Evolutionary conservation across 2,797 vertebrate genomes (phyloP).

Genomic region (Leptatherina wallacei): DNA sequence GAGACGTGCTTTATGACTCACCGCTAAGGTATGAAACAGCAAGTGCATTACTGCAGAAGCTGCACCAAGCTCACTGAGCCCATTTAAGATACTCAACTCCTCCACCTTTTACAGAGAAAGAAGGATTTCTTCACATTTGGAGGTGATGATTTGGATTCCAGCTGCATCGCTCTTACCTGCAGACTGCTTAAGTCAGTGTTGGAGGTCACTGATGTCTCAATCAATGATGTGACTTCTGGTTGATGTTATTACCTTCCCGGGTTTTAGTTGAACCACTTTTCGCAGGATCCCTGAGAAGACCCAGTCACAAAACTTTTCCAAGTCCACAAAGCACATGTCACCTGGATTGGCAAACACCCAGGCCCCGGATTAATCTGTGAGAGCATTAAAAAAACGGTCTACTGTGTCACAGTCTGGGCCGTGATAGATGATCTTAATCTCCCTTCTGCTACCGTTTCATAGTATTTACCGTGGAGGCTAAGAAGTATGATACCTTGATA

Average conservation of each 20-base stretch:
- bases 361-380: not conserved
- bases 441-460: not conserved
- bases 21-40: no score
- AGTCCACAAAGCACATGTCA: no score
- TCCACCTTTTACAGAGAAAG: no score
- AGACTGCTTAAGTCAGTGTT: not conserved
- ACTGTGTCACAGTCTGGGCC: not conserved
- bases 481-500: not conserved
- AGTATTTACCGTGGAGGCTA: not conserved
- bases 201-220: not conserved
- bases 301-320: not conserved
- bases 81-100: no score
- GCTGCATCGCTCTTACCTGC: no score
- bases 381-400: not conserved
- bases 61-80: no score
- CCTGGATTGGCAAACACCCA: not conserved
- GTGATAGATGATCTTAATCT: not conserved
- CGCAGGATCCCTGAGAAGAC: not conserved
- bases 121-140: no score
- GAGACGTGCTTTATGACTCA: no score
- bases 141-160: no score
- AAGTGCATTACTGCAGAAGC: no score
- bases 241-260: not conserved
- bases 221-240: not conserved
- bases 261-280: not conserved